Conservation (phyloP, 1,140 invertebrate species). For the Drosophila funebris region DNA sequence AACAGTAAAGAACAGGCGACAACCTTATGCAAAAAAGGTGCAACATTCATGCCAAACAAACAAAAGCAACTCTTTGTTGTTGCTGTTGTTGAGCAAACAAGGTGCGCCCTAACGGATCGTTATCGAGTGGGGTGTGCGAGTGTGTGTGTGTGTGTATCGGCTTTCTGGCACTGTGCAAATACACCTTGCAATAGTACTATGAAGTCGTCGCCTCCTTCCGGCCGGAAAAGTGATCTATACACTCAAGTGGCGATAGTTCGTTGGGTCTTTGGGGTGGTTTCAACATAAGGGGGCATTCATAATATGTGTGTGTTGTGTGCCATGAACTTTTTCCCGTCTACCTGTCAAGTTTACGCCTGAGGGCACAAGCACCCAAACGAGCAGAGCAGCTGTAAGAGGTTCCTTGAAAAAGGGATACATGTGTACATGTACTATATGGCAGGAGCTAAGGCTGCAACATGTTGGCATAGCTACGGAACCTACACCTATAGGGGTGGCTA, state of each 20-base stretch:
- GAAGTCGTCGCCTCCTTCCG: slow-evolving; percentile 51
- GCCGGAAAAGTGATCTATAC: slow-evolving; percentile 70
- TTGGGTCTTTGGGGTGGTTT: slow-evolving; percentile 26
- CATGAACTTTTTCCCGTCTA: slow-evolving; percentile 66
- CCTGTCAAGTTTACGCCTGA: slow-evolving; percentile 81
- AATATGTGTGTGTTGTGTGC: too few species aligned
- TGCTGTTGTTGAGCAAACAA: slow-evolving; percentile 51
- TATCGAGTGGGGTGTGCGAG: slow-evolving; percentile 25
- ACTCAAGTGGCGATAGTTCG: slow-evolving; percentile 47
- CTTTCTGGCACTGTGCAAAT: slow-evolving; percentile 69
- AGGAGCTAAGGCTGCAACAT: slow-evolving; percentile 49
- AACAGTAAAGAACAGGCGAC: slow-evolving; percentile 60
- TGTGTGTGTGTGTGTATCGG: slow-evolving; percentile 43
- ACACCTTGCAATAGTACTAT: slow-evolving; percentile 69
- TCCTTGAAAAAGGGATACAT: slow-evolving; percentile 66
- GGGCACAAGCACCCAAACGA: slow-evolving; percentile 47
- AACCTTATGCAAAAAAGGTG: slow-evolving; percentile 77
- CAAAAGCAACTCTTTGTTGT: slow-evolving; percentile 78
- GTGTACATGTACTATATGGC: slow-evolving; percentile 18
- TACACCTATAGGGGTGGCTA: slow-evolving; percentile 56
- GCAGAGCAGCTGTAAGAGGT: slow-evolving; percentile 54
- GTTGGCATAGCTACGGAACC: slow-evolving; percentile 28
- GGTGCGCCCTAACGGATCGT: slow-evolving; percentile 61
- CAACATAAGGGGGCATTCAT: slow-evolving; percentile 5
- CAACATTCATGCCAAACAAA: slow-evolving; percentile 69